phyloP scores from a whole-genome alignment of 2,113 vertebrate species.

The Phoxinus phoxinus region DNA sequence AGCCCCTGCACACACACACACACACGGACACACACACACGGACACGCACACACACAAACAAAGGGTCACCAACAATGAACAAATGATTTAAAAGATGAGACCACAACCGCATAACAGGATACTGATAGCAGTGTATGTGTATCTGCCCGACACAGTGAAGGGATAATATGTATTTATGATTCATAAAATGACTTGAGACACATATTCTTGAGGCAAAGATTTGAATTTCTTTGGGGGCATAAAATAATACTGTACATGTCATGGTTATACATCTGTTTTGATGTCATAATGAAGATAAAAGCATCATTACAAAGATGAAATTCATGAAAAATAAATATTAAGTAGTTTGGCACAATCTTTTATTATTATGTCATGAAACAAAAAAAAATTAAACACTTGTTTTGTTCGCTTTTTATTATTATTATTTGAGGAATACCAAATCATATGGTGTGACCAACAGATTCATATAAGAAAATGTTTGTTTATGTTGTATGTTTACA shows the following conservation, averaged over 20 bases:
- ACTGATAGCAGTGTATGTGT: neutral
- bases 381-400: neutral
- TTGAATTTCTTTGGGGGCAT: neutral
- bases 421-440: neutral
- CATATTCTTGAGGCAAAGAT: neutral
- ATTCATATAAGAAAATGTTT: neutral
- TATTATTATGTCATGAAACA: neutral
- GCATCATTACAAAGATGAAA: neutral
- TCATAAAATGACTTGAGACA: neutral
- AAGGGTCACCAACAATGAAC: neutral
- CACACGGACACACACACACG: constrained; percentile 30
- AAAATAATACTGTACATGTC: neutral
- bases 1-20: constrained; percentile 67
- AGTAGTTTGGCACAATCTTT: neutral
- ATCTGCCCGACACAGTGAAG: neutral
- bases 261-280: neutral
- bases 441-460: neutral
- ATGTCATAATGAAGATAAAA: constrained; percentile 2
- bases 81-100: neutral
- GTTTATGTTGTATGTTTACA: too few species aligned
- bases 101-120: neutral
- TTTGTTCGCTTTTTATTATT: neutral
- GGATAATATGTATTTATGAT: neutral
- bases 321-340: neutral
- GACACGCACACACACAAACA: neutral